Evolutionary conservation across 2,888 invertebrate species (phyloP), one percentile per base, ranked within the genome.

Genomic region (Epiblema foenella): DNA sequence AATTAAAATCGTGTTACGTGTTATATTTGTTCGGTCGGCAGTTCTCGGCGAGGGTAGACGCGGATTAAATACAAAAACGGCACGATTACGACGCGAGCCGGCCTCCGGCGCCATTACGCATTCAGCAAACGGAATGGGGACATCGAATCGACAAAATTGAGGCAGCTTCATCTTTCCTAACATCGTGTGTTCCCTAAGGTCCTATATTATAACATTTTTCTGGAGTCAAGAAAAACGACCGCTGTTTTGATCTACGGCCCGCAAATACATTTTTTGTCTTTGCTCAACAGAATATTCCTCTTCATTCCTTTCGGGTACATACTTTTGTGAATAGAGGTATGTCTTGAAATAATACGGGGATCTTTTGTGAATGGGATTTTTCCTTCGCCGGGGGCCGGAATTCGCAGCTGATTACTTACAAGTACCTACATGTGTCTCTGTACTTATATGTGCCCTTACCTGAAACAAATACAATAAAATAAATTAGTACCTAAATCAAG

Each of bases 81-180:
- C 81, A 79, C 84, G 86, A 87, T 88, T 88, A 87, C 85, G 83
- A 82, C 82, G 81, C 81, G 78, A 81, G 81, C 79, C 86, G 85
- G 83, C 87, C 88, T 88, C 79, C 81, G 85, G 83, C 86, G 83
- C 84, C 84, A 89, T 91, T 92, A 90, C 83, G 90, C 83, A 93
- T 93, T 93, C 93, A 88, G 85, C 84, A 83, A 89, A 89, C 91
- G 92, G 89, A 91, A 89, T 86, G 88, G 86, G 90, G 89, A 91
- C 91, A 90, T 89, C 87, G 91, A 88, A 89, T 91, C 91, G 91
- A 87, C 88, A 86, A 88, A 92, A 93, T 91, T 90, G 90, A 86
- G 86, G 88, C 83, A 82, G 86, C 85, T 89, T 90, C 89, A 87
- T 91, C 88, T 89, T 89, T 89, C 87, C 88, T 88, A 87, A 87